Conservation (phyloP, 2,113 vertebrate species). For the Barnardius zonarius region DNA sequence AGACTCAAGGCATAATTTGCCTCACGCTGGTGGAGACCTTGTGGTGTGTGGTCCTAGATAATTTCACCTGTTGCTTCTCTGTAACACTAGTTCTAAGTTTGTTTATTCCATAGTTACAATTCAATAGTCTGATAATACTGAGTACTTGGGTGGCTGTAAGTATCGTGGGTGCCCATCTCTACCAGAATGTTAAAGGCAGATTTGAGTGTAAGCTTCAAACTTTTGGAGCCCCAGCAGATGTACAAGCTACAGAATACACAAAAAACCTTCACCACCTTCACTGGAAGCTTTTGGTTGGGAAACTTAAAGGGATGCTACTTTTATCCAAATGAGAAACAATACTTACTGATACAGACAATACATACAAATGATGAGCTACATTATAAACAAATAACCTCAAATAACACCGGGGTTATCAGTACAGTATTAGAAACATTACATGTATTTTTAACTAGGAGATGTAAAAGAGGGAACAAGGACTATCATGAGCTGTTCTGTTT, state of each 20-base stretch:
- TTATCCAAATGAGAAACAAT: neutral
- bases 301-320: neutral
- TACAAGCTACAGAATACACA: neutral
- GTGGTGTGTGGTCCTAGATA: neutral
- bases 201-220: neutral
- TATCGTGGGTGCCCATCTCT: neutral
- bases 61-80: neutral
- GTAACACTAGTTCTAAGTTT: neutral
- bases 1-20: neutral
- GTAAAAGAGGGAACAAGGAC: neutral
- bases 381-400: constrained; percentile 58
- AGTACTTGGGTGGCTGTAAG: neutral
- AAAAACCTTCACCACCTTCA: neutral
- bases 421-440: constrained; percentile 55
- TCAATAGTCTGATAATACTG: neutral
- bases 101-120: neutral
- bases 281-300: neutral
- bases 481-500: constrained; percentile 45
- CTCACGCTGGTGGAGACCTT: neutral
- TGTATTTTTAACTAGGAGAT: neutral
- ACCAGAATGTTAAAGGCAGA: neutral
- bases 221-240: neutral
- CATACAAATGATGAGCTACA: constrained; percentile 45
- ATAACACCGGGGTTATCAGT: constrained; percentile 28
- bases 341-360: neutral